Percentiles rank a stretch among this genome's conserved stretches.
phyloP scores from a whole-genome alignment of 1,140 invertebrate species.

The Tribolium castaneum region DNA sequence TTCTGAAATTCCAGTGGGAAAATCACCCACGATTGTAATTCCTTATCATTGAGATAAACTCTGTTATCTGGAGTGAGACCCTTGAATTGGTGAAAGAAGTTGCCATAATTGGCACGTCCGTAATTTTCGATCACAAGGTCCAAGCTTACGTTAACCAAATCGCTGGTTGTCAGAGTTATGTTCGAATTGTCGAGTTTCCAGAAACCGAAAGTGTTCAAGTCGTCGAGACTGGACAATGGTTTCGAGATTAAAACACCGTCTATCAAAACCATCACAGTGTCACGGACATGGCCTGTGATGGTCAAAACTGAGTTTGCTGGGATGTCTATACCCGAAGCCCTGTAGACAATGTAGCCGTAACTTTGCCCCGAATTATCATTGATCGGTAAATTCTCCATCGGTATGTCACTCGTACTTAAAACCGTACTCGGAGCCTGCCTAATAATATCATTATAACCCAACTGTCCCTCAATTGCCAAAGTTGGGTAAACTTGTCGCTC shows the following conservation, averaged over 20 bases:
- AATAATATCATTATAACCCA: slow-evolving; percentile 59
- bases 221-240: slow-evolving; percentile 51
- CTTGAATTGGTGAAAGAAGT: slow-evolving; percentile 64
- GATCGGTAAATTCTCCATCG: slow-evolving; percentile 72
- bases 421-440: slow-evolving; percentile 51
- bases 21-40: slow-evolving; percentile 65
- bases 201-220: slow-evolving; percentile 64
- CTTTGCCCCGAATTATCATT: slow-evolving; percentile 69
- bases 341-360: slow-evolving; percentile 71
- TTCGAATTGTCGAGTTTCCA: slow-evolving; percentile 62
- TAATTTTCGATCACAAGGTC: slow-evolving; percentile 72
- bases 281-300: slow-evolving; percentile 66
- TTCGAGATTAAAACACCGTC: slow-evolving; percentile 62
- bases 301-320: slow-evolving; percentile 57
- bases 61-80: slow-evolving; percentile 63
- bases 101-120: slow-evolving; percentile 69
- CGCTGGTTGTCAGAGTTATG: slow-evolving; percentile 45
- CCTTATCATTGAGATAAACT: slow-evolving; percentile 63
- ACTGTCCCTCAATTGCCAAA: slow-evolving; percentile 51
- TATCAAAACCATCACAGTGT: slow-evolving; percentile 67
- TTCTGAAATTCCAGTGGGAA: slow-evolving; percentile 68
- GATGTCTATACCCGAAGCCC: slow-evolving; percentile 58
- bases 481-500: slow-evolving; percentile 58
- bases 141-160: slow-evolving; percentile 59
- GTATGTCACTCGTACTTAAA: slow-evolving; percentile 49